Evolutionary conservation across 2,797 vertebrate genomes (phyloP).

Genomic region (Podargus strigoides): DNA sequence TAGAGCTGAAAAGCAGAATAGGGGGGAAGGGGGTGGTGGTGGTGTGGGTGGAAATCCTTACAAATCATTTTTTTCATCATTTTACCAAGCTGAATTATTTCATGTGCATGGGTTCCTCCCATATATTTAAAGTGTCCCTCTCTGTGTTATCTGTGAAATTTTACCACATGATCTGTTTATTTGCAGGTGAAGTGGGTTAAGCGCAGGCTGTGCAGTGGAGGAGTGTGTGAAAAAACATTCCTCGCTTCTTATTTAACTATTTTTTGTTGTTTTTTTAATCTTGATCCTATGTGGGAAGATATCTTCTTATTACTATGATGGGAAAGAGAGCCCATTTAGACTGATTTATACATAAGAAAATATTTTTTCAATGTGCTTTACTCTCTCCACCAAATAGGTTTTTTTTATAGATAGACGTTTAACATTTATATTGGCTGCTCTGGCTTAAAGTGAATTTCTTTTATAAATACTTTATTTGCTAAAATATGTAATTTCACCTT

Average conservation of each 20-base stretch:
- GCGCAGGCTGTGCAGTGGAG: background rate
- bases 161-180: background rate
- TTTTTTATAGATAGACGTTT: background rate
- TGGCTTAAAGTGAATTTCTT: background rate
- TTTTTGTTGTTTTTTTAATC: background rate
- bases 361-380: background rate
- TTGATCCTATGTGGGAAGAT: background rate
- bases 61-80: background rate
- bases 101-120: background rate
- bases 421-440: background rate
- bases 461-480: background rate
- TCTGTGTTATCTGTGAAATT: background rate
- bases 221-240: background rate
- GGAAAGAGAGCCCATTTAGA: background rate
- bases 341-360: background rate
- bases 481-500: background rate
- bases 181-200: background rate
- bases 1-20: background rate
- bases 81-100: background rate
- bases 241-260: background rate
- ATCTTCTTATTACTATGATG: background rate
- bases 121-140: background rate
- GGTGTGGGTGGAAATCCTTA: background rate
- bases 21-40: background rate
- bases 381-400: background rate